Conservation (phyloP, 1,140 invertebrate species). For the Trichonephila clavipes region DNA sequence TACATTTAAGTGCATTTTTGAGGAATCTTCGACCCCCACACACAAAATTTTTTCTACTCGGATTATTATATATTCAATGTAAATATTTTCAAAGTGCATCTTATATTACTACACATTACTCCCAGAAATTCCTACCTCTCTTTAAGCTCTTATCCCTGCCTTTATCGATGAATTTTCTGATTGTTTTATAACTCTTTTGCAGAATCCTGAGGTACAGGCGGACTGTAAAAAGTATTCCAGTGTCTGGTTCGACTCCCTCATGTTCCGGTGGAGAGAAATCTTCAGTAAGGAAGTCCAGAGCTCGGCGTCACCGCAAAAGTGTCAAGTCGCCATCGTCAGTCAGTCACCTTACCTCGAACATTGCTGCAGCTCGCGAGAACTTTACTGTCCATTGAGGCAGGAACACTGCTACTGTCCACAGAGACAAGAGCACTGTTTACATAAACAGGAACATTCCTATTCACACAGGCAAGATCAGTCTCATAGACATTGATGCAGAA, state of each 20-base stretch:
- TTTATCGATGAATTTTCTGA: background rate
- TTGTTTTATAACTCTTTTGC: background rate
- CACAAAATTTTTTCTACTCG: too few species aligned
- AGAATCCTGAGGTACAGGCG: constrained; percentile 50
- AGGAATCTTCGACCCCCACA: too few species aligned
- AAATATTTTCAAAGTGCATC: too few species aligned
- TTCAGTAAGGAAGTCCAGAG: background rate
- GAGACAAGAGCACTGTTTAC: background rate
- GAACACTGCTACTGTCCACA: constrained; percentile 34
- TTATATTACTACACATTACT: too few species aligned
- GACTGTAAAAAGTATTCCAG: constrained; percentile 1
- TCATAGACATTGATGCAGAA: constrained; percentile 56
- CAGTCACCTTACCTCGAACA: constrained; percentile 61
- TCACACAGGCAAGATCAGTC: constrained; percentile 47
- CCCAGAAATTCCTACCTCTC: background rate
- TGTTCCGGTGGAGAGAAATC: background rate
- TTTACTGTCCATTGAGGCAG: background rate
- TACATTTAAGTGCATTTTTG: too few species aligned
- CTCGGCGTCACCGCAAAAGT: background rate
- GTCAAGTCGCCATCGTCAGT: constrained; percentile 65
- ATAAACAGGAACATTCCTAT: constrained; percentile 47
- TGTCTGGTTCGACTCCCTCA: background rate
- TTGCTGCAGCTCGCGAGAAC: background rate
- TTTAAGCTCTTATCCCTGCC: background rate
- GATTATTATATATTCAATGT: too few species aligned